phyloP scores from a whole-genome alignment of 2,113 vertebrate species.

The Mastomys coucha region DNA sequence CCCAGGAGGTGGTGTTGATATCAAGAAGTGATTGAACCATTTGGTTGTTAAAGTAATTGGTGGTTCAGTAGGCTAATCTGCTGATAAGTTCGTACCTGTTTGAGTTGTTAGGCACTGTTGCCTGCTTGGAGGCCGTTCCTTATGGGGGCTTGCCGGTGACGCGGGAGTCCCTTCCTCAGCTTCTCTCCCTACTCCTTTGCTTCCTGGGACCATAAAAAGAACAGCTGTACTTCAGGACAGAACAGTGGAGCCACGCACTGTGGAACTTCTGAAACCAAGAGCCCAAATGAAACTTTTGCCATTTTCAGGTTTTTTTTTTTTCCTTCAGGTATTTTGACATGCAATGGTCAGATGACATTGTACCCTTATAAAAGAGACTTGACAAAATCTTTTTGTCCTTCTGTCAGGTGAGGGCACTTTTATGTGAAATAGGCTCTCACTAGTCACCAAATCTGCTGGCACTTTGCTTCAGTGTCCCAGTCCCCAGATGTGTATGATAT shows the following conservation, averaged over 20 bases:
- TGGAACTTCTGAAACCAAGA: neutral
- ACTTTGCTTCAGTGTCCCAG: neutral
- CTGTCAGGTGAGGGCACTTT: neutral
- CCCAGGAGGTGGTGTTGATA: neutral
- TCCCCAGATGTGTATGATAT: neutral
- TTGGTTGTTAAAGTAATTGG: neutral
- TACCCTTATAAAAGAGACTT: neutral
- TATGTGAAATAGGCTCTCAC: neutral
- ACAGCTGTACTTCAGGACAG: neutral
- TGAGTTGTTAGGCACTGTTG: too few relatives aligned
- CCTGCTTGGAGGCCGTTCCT: neutral
- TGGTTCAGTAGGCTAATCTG: neutral
- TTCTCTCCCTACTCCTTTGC: neutral
- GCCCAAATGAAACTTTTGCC: neutral
- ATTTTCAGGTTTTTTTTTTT: neutral
- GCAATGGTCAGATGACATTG: neutral
- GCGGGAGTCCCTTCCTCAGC: neutral
- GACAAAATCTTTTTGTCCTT: neutral
- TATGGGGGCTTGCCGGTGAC: neutral
- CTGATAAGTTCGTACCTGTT: neutral
- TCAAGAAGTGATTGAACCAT: neutral
- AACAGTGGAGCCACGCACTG: neutral
- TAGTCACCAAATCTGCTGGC: neutral
- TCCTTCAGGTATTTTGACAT: neutral
- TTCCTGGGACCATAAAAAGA: neutral